These are phyloP conservation scores for Halcyon badia DNA, from an alignment of 2,797 vertebrate genomes.

Conservation along the genomic window DNA sequence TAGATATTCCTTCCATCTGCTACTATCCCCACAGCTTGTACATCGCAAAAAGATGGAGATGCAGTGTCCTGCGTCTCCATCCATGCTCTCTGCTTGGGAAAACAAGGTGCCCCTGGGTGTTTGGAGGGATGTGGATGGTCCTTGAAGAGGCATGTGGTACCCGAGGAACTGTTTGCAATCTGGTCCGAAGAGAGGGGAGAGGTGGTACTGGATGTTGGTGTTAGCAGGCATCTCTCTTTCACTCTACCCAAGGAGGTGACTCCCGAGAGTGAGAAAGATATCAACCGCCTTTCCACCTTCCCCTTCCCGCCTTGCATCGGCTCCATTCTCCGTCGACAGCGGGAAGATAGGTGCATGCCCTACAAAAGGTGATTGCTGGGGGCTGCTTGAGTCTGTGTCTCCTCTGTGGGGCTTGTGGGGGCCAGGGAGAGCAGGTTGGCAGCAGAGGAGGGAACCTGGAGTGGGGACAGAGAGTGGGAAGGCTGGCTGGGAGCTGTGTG, in stretches of 20 bases:
- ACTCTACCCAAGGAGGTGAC: slow-evolving; percentile 73
- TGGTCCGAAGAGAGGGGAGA: background rate
- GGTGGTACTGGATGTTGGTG: background rate
- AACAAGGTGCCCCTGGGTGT: background rate
- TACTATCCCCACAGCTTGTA: background rate
- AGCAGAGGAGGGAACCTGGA: background rate
- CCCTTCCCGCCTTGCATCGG: slow-evolving; percentile 92
- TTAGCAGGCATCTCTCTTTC: background rate
- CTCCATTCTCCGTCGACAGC: slow-evolving; percentile 90
- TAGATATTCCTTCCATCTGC: background rate
- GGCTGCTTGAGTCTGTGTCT: background rate
- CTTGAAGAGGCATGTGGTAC: background rate
- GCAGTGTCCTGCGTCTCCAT: background rate
- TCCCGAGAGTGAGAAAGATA: slow-evolving; percentile 89
- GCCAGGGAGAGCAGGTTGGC: background rate
- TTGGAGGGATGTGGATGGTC: background rate
- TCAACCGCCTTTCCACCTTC: slow-evolving; percentile 94
- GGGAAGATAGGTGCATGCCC: slow-evolving; percentile 76
- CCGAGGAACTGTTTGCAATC: background rate
- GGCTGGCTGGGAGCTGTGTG: background rate
- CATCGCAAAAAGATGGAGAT: background rate
- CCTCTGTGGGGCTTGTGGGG: background rate
- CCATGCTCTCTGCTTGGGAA: background rate
- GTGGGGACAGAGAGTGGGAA: background rate
- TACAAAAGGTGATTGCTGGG: slow-evolving; percentile 76